Evolutionary conservation across 2,113 vertebrate species (phyloP).

Genomic region (Amphiprion ocellaris): DNA sequence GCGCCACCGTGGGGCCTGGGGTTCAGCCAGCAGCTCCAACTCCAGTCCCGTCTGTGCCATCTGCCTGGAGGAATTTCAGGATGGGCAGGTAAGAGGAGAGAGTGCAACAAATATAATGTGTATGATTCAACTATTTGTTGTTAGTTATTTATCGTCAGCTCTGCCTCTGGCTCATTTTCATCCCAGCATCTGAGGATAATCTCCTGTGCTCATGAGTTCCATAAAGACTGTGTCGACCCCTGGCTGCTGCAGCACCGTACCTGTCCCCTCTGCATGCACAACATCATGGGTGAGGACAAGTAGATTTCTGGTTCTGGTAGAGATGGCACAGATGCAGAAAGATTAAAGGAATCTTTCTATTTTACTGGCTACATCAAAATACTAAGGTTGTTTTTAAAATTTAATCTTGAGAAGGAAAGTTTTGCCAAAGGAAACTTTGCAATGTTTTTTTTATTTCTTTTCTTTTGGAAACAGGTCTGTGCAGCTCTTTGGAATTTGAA

Average conservation of each 20-base stretch:
- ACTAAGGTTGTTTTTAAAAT: no score
- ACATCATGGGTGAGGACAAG: conserved; percentile 92
- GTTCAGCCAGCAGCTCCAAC: conserved; percentile 92
- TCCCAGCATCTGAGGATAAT: conserved; percentile 94
- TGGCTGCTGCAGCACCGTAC: conserved; percentile 96
- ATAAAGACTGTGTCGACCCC: conserved; percentile 95
- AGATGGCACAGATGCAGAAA: not conserved
- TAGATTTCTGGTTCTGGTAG: conserved; percentile 3
- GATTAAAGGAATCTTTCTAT: no score
- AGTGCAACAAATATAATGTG: no score
- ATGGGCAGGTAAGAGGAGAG: conserved; percentile 90
- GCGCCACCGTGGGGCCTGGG: conserved; percentile 79
- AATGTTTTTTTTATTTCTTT: no score
- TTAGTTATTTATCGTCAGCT: not conserved
- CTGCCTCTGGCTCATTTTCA: not conserved
- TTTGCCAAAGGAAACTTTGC: no score
- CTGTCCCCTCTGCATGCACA: conserved; percentile 99
- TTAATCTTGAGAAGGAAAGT: no score
- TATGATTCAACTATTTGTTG: not conserved
- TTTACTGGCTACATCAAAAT: no score
- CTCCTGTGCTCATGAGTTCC: conserved; percentile 97
- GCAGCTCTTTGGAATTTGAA: no score
- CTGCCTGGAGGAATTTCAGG: conserved; percentile 96
- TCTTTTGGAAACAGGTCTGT: no score
- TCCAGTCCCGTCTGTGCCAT: conserved; percentile 94